Evolutionary conservation across 2,888 invertebrate genomes (phyloP).

Genomic region (Caenorhabditis becei): DNA sequence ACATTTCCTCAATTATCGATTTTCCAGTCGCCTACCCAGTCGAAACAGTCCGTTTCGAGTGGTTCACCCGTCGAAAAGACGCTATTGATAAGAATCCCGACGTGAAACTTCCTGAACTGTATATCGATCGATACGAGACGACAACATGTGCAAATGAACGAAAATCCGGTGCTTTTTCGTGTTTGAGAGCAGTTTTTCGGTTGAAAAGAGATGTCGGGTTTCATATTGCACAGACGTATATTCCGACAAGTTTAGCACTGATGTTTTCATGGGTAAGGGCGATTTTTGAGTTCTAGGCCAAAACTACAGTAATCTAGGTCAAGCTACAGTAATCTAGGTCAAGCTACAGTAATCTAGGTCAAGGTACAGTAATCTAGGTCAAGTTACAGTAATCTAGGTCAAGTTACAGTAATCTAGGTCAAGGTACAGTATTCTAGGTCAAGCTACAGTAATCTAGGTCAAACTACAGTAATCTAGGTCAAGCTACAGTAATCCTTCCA

Average conservation of each 20-base stretch:
- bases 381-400: too few species aligned
- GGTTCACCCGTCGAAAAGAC: conserved; percentile 79
- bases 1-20: background rate
- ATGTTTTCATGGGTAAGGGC: conserved; percentile 81
- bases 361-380: too few species aligned
- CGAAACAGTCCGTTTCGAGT: conserved; percentile 81
- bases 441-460: too few species aligned
- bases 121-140: conserved; percentile 78
- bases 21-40: conserved; percentile 81
- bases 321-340: too few species aligned
- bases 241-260: conserved; percentile 80
- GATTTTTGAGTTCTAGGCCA: background rate
- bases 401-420: too few species aligned
- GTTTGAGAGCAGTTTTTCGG: conserved; percentile 77
- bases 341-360: too few species aligned
- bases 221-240: conserved; percentile 81
- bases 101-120: conserved; percentile 80
- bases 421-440: too few species aligned
- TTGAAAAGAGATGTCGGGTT: conserved; percentile 81
- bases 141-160: conserved; percentile 73
- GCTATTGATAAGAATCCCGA: conserved; percentile 81
- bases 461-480: too few species aligned
- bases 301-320: too few species aligned
- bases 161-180: conserved; percentile 72
- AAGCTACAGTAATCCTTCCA: too few species aligned